Base-by-base conservation (phyloP, 2,888 invertebrate species). In the Ennomos quercinarius region DNA sequence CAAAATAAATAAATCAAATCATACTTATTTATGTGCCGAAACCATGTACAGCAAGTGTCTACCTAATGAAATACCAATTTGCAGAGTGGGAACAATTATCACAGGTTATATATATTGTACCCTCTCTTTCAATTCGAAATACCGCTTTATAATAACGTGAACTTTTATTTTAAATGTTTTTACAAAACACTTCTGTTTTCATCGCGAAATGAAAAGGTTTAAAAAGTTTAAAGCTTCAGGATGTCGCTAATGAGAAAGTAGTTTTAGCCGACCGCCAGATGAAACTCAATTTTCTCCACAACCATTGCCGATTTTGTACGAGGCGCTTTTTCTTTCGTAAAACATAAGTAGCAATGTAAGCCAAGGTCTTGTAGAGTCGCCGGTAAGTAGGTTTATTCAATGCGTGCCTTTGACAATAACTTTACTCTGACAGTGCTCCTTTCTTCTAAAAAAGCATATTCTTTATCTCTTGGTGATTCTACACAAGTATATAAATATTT, bases 271-370 rank as follows among this genome's bases (percentile, higher is more conserved):
- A 43, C 51, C 55, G 39, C 60, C 47, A 11, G 12, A 10, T 1
- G 50, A 51, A 51, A 47, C 17, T 55, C 39, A 5, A 17, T 5
- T 8, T 38, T 35, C 39, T 47, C 35, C 12, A 10, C 36, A 42
- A 53, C 49, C 53, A 57, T 35, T 46, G 53, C 57, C 46, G 36
- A 35, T 43, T 45, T 46, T n/a, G 17, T 37, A 35, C 9, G 11
- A 47, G 9, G 9, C 35, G 27, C 27, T 27, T 56, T 48, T 51
- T 37, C 3, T 12, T 39, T 38, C 10, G 3, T 46, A 9, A 41
- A 38, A 54, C 34, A 13, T 59, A 67, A 61, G 47, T 43, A 64
- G 72, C 64, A 57, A 65, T 68, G 74, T 66, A 65, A 53, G 46
- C 10, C 39, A 27, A 41, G n/a, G n/a, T n/a, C n/a, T n/a, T n/a